Base-by-base conservation (phyloP, 1,140 invertebrate species). In the Ooceraea biroi region DNA sequence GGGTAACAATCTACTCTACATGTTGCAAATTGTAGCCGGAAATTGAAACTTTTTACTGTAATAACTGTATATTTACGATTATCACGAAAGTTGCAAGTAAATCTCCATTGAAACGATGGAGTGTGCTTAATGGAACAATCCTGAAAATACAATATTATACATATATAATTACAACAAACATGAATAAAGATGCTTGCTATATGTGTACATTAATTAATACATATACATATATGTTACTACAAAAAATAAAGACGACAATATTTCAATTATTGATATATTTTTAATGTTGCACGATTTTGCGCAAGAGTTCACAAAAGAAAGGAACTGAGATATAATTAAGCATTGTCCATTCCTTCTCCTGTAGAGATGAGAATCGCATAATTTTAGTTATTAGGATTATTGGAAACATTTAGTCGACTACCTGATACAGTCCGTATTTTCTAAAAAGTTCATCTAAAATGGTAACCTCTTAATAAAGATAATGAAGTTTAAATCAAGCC, bases 271-370 rank as follows among this genome's bases (percentile, higher is more conserved):
- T 44, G 10, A 48, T 8, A 25, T n/a, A 1, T 30, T 17, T n/a
- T 36, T 36, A 7, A 36, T 36, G 36, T 25, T 48, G 27, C 19
- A 27, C 11, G 44, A 22, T 8, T 71, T 48, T 55, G 68, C 3
- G 25, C n/a, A n/a, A n/a, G n/a, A n/a, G n/a, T 48, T 86, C 72
- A 41, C 85, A 86, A 57, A 86, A 41, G 61, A 63, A 84, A 1
- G 46, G 1, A 2, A 10, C 1, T 7, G 0, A 5, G 0, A 36
- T 82, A 84, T n/a, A n/a, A n/a, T n/a, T n/a, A n/a, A 0, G 17
- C 0, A 30, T 7, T 41, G 61, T 86, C 69, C 8, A 84, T 48
- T 3, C 85, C 85, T 12, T 46, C 69, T 22, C n/a, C n/a, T n/a
- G n/a, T 58, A 10, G 68, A 36, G 7, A 36, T 0, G 0, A 86